Conservation (phyloP, 1,140 invertebrate species). For the Melitaea cinxia region DNA sequence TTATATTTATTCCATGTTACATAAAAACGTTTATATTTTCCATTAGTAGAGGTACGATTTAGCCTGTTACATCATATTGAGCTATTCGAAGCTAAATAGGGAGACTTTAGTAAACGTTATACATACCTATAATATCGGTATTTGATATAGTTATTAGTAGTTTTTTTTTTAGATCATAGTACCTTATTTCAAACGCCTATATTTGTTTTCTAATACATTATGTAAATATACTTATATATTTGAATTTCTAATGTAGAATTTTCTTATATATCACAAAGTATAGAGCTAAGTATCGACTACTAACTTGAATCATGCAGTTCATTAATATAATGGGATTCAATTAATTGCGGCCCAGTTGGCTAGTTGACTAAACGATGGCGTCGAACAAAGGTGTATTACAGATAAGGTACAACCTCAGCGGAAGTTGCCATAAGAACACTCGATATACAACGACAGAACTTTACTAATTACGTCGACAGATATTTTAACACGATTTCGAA, state of each 20-base stretch:
- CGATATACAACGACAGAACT: slow-evolving; percentile 8
- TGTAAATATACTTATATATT: too few relatives aligned
- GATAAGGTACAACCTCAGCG: slow-evolving; percentile 56
- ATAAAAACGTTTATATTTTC: too few relatives aligned
- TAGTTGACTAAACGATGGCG: slow-evolving; percentile 51
- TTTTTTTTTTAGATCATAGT: too few relatives aligned
- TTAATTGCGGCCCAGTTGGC: slow-evolving; percentile 50
- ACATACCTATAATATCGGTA: too few relatives aligned
- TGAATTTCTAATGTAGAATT: not conserved
- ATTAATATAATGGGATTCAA: slow-evolving; percentile 57
- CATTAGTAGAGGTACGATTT: too few relatives aligned
- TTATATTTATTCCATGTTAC: too few relatives aligned
- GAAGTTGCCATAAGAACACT: slow-evolving; percentile 59
- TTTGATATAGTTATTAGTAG: too few relatives aligned
- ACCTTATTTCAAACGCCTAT: too few relatives aligned
- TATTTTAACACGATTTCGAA: not conserved
- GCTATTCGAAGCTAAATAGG: too few relatives aligned
- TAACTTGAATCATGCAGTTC: slow-evolving; percentile 14
- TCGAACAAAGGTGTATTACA: slow-evolving; percentile 63
- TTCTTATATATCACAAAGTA: not conserved
- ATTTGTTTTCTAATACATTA: too few relatives aligned
- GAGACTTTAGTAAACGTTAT: too few relatives aligned
- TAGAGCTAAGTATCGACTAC: not conserved
- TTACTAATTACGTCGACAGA: not conserved
- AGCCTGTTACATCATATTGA: too few relatives aligned